phyloP scores from a whole-genome alignment of 2,888 invertebrate genomes.

The Polydrusus pterygomalis region DNA sequence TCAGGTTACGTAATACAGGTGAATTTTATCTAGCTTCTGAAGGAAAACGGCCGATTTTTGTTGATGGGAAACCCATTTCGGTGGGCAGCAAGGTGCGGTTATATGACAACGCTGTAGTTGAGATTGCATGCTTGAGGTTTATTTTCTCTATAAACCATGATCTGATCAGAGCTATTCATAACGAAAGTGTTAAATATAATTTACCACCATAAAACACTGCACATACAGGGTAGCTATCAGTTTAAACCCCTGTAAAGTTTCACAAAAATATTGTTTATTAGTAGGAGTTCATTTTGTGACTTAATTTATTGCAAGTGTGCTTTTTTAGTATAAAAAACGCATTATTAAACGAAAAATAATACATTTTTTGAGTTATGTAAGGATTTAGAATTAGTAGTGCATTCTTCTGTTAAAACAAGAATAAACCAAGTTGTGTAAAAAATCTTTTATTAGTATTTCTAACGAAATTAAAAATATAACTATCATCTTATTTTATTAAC shows the following conservation, averaged over 20 bases:
- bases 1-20: conserved; percentile 88
- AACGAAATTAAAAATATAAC: neutral
- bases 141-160: conserved; percentile 96
- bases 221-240: neutral
- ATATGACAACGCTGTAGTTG: conserved; percentile 95
- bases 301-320: neutral
- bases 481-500: conserved; percentile 6
- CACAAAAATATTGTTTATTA: neutral
- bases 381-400: neutral
- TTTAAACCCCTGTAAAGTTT: neutral
- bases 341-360: neutral
- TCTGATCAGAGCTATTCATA: conserved; percentile 90
- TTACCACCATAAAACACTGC: conserved; percentile 69
- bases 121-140: conserved; percentile 94
- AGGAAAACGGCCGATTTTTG: conserved; percentile 94
- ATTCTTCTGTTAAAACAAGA: conserved; percentile 11
- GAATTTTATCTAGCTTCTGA: conserved; percentile 97
- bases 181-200: conserved; percentile 89
- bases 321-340: neutral
- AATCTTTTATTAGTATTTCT: conserved; percentile 25
- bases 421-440: neutral
- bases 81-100: conserved; percentile 92
- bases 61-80: conserved; percentile 93
- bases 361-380: neutral
- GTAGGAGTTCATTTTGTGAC: neutral